Evolutionary conservation across 1,140 invertebrate species (phyloP).

Genomic region (Aphelenchoides besseyi): DNA sequence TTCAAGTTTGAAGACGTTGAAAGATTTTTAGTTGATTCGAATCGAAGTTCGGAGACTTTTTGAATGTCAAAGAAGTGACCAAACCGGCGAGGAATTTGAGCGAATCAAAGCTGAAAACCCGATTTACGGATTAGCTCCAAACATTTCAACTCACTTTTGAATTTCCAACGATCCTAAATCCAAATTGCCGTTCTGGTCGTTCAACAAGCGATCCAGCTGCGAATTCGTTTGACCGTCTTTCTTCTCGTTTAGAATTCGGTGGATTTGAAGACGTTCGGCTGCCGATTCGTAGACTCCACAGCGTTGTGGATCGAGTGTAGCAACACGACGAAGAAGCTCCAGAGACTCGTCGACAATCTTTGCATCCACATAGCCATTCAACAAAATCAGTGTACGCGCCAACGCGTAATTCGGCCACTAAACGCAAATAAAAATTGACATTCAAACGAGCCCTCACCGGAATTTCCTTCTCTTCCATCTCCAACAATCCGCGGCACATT

Average conservation of each 20-base stretch:
- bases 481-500: constrained; percentile 43
- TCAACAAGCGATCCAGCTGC: constrained; percentile 17
- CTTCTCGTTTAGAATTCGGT: background rate
- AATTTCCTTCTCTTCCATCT: constrained; percentile 43
- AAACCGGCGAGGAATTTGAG: background rate
- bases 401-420: background rate
- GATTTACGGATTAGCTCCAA: background rate
- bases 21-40: background rate
- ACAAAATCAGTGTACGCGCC: background rate
- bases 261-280: constrained; percentile 19
- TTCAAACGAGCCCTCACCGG: constrained; percentile 28
- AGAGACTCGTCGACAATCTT: background rate
- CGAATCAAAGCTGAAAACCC: background rate
- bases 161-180: constrained; percentile 24
- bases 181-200: background rate
- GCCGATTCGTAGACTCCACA: background rate
- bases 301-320: constrained; percentile 1
- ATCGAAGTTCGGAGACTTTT: background rate
- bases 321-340: background rate
- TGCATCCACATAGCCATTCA: background rate
- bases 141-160: constrained; percentile 18
- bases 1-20: no score
- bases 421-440: background rate
- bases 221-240: background rate
- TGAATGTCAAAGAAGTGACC: background rate